Conservation (phyloP, 2,113 vertebrate species). For the Vulpes ferrilata region DNA sequence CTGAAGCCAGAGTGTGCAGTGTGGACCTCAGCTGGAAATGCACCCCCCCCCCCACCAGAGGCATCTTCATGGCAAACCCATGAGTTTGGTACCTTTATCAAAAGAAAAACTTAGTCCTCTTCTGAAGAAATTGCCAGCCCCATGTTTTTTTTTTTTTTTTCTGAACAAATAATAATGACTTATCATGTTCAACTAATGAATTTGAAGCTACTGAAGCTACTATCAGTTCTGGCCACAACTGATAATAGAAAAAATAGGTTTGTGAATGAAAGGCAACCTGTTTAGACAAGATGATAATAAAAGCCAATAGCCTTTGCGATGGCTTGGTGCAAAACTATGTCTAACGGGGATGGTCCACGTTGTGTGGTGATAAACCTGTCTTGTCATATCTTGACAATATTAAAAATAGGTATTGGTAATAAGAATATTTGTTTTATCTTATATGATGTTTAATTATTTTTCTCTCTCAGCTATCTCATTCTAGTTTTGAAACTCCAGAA, state of each 20-base stretch:
- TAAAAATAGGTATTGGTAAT: background rate
- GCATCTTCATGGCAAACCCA: background rate
- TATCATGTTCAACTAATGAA: background rate
- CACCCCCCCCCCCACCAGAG: rapidly evolving
- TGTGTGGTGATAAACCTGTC: background rate
- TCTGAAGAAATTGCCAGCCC: background rate
- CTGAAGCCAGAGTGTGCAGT: background rate
- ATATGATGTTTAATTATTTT: background rate
- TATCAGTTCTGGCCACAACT: background rate
- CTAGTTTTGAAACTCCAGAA: background rate
- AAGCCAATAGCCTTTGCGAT: background rate
- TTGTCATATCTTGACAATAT: background rate
- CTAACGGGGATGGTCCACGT: background rate
- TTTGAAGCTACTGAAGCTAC: background rate
- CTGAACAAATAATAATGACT: background rate
- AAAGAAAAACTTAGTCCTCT: background rate
- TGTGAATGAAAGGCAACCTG: background rate
- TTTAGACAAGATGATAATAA: background rate
- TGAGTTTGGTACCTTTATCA: background rate
- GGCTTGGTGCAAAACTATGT: background rate
- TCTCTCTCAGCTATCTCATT: background rate
- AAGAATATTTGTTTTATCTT: background rate
- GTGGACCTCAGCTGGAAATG: background rate
- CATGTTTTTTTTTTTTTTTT: background rate
- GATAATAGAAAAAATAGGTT: background rate